Evolutionary conservation across 2,888 invertebrate species (phyloP).

Genomic region (Drosophila peninsularis): DNA sequence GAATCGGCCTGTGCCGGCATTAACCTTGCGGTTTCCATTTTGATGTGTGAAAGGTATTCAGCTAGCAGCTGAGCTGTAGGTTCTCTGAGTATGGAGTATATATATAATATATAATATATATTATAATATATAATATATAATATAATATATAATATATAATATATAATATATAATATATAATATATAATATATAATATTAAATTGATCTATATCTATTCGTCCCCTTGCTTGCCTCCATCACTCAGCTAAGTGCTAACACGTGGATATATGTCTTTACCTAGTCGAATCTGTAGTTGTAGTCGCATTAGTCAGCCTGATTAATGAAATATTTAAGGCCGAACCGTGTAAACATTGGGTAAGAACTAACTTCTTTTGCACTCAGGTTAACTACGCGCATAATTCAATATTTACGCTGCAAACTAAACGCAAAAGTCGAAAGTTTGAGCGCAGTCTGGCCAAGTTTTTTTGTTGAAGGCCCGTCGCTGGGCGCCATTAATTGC

Average conservation of each 20-base stretch:
- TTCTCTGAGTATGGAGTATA: neutral
- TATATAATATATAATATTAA: neutral
- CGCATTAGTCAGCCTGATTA: neutral
- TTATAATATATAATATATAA: no score
- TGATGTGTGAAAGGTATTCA: neutral
- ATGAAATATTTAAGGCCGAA: neutral
- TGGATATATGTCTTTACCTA: neutral
- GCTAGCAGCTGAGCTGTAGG: neutral
- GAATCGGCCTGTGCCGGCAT: slow-evolving; percentile 6
- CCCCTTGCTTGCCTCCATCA: neutral
- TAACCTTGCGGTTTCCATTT: slow-evolving; percentile 35
- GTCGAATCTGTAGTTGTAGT: neutral
- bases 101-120: no score
- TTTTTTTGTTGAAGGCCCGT: slow-evolving; percentile 24
- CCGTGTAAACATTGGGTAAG: neutral
- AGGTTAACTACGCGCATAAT: slow-evolving; percentile 22
- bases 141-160: no score
- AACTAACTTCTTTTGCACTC: slow-evolving; percentile 9
- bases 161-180: no score
- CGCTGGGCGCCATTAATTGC: slow-evolving; percentile 62
- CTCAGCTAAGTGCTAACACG: no score
- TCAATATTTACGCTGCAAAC: slow-evolving; percentile 40
- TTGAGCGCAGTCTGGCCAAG: slow-evolving; percentile 15
- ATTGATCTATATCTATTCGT: neutral
- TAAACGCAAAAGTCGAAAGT: slow-evolving; percentile 22